Percentiles rank a stretch among this genome's conserved stretches.
These are phyloP conservation scores for Vespertilio murinus DNA, from an alignment of 2,797 vertebrate genomes.

Conservation along the genomic window DNA sequence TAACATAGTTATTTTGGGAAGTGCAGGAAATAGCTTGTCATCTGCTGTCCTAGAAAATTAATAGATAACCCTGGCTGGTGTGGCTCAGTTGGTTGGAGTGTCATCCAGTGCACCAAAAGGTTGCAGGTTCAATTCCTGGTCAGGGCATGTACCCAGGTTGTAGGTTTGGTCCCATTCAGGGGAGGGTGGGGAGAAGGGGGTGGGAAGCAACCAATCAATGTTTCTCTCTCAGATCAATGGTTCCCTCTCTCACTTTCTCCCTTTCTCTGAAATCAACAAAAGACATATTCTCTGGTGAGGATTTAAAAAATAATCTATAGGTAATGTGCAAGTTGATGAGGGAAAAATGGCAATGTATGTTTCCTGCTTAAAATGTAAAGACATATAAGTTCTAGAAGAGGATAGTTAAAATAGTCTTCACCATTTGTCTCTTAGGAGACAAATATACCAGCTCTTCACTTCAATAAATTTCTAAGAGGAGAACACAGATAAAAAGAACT, in stretches of 20 bases:
- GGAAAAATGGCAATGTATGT: neutral
- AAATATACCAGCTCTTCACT: neutral
- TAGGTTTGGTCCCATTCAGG: neutral
- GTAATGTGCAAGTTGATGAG: neutral
- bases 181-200: no score
- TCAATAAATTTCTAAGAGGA: neutral
- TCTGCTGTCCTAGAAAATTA: neutral
- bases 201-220: neutral
- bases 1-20: neutral
- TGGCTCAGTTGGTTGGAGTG: neutral
- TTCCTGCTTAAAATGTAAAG: neutral
- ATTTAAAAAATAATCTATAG: neutral
- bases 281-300: neutral
- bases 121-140: neutral
- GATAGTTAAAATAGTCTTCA: neutral
- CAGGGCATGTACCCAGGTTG: neutral
- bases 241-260: neutral
- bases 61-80: neutral
- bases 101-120: neutral
- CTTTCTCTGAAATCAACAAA: neutral
- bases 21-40: neutral
- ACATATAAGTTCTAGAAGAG: neutral
- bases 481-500: neutral
- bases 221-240: neutral
- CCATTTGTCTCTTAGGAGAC: neutral